phyloP scores from a whole-genome alignment of 2,113 vertebrate species.

The Todiramphus saurophagus region DNA sequence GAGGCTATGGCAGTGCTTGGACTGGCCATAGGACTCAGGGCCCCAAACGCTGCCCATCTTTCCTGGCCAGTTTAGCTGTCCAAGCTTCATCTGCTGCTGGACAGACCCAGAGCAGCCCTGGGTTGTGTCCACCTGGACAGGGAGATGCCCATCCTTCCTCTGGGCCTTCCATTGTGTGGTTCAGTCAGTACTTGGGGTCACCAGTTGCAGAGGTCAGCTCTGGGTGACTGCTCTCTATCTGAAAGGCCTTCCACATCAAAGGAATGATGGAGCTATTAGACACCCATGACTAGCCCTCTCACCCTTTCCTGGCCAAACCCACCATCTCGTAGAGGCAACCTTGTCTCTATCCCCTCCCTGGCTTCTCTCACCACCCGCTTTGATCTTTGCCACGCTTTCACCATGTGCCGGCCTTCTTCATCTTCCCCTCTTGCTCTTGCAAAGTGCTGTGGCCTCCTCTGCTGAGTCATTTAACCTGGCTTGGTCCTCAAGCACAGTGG shows the following conservation, averaged over 20 bases:
- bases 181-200: neutral
- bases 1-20: neutral
- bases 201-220: fast-evolving
- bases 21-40: neutral
- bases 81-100: neutral
- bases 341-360: neutral
- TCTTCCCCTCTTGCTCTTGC: neutral
- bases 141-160: neutral
- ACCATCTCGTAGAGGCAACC: neutral
- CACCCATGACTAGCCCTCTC: neutral
- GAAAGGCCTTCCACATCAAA: neutral
- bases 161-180: neutral
- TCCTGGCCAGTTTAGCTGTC: neutral
- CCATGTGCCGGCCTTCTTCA: neutral
- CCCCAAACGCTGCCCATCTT: neutral
- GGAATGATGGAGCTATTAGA: neutral
- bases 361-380: neutral
- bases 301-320: neutral
- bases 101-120: neutral
- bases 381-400: neutral
- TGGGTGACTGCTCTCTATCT: neutral
- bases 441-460: neutral
- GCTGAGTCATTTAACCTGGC: neutral
- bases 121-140: neutral
- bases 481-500: neutral